Conservation (phyloP, 2,888 invertebrate genomes). For the Incurvaria masculella region DNA sequence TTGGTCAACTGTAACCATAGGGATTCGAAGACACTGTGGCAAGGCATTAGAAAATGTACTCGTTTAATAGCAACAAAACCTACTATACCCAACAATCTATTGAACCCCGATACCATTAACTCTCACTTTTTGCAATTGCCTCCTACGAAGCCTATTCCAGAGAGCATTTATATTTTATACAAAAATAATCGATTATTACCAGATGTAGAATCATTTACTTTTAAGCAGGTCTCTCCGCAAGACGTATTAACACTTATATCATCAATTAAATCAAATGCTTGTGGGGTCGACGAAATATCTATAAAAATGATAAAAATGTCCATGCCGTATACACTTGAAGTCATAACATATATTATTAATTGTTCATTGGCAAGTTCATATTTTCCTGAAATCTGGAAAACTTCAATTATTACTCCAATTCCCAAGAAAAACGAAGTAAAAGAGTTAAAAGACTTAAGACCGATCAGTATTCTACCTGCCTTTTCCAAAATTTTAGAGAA, state of each 20-base stretch:
- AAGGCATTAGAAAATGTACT: constrained; percentile 8
- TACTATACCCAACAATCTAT: constrained; percentile 6
- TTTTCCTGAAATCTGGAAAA: constrained; percentile 19
- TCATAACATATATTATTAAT: neutral
- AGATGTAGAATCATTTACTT: constrained; percentile 6
- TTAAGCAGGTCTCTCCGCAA: constrained; percentile 2
- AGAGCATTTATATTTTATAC: neutral
- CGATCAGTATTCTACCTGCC: constrained; percentile 17
- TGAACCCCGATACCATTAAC: constrained; percentile 8
- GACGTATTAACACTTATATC: constrained; percentile 5
- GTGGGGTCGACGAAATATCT: constrained; percentile 8
- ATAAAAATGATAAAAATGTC: constrained; percentile 9
- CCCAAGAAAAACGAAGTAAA: constrained; percentile 16
- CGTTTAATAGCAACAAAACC: neutral
- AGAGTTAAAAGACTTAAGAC: constrained; percentile 16
- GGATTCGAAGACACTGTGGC: constrained; percentile 10
- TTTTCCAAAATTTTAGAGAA: constrained; percentile 17
- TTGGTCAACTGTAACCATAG: constrained; percentile 7
- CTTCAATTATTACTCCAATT: constrained; percentile 16
- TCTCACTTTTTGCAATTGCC: constrained; percentile 7
- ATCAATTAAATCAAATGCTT: constrained; percentile 9
- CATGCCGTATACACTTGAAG: neutral
- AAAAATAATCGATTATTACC: neutral
- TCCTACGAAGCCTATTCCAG: neutral
- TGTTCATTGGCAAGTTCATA: constrained; percentile 3